Percentiles rank a stretch among this genome's conserved stretches.
phyloP scores from a whole-genome alignment of 1,140 invertebrate genomes.

The Aphidius ervi region DNA sequence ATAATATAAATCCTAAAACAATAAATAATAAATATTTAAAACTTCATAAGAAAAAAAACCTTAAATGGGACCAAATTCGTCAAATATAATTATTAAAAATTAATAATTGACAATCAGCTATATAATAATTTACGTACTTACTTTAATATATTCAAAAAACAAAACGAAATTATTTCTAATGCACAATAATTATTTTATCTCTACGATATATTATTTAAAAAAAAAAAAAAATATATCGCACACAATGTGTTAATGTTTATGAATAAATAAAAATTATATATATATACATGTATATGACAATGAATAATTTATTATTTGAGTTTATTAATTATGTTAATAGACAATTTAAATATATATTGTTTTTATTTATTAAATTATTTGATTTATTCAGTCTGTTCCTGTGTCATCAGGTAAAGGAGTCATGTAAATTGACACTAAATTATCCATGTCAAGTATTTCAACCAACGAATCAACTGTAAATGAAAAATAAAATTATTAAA shows the following conservation, averaged over 20 bases:
- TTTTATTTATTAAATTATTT: slow-evolving; percentile 7
- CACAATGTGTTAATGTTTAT: background rate
- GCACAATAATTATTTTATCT: background rate
- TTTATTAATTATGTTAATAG: background rate
- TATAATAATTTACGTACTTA: too few species aligned
- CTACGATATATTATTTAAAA: background rate
- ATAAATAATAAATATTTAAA: too few species aligned
- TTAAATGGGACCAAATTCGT: too few species aligned
- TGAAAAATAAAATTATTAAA: slow-evolving; percentile 9
- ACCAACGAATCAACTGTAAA: slow-evolving; percentile 47
- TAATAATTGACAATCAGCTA: too few species aligned
- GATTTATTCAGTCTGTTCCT: slow-evolving; percentile 31
- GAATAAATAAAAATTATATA: slow-evolving; percentile 14
- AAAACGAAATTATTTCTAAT: too few species aligned
- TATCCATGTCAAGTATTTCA: slow-evolving; percentile 47
- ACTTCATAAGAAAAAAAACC: too few species aligned
- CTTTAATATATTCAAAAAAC: too few species aligned
- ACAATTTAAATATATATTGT: background rate
- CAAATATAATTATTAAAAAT: too few species aligned
- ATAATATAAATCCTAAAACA: too few species aligned
- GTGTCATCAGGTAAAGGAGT: slow-evolving; percentile 40
- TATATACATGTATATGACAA: slow-evolving; percentile 18
- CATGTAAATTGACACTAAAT: slow-evolving; percentile 49
- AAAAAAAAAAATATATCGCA: background rate
- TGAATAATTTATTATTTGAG: slow-evolving; percentile 24